Evolutionary conservation across 2,888 invertebrate genomes (phyloP).

Genomic region (Neoascia interrupta): DNA sequence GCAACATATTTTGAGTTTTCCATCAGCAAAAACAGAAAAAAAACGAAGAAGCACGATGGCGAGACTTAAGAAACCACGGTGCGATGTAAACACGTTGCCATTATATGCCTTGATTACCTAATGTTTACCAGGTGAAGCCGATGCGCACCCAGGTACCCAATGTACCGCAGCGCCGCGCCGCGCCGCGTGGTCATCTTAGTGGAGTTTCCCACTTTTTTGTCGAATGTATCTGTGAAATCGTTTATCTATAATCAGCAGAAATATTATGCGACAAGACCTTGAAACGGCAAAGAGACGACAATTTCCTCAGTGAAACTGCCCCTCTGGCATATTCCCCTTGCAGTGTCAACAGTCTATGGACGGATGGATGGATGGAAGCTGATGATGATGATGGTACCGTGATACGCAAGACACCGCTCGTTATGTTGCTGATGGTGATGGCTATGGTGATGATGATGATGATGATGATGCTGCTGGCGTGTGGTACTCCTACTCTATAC

Average conservation of each 20-base stretch:
- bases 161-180: conserved; percentile 7
- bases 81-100: conserved; percentile 53
- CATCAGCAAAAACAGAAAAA: neutral
- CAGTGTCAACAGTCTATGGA: conserved; percentile 10
- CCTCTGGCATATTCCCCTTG: conserved; percentile 15
- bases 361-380: conserved; percentile 7
- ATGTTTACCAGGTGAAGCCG: conserved; percentile 51
- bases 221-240: conserved; percentile 36
- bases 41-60: no score
- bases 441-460: conserved; percentile 18
- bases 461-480: conserved; percentile 17
- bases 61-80: conserved; percentile 17
- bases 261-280: conserved; percentile 67
- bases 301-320: conserved; percentile 47
- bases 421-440: conserved; percentile 19
- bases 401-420: conserved; percentile 31
- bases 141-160: conserved; percentile 14
- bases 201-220: conserved; percentile 46
- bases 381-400: conserved; percentile 15
- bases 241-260: conserved; percentile 56
- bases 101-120: conserved; percentile 52
- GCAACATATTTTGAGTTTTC: neutral
- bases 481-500: no score
- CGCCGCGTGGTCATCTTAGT: conserved; percentile 30
- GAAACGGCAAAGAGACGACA: conserved; percentile 51